phyloP scores from a whole-genome alignment of 2,797 vertebrate genomes.

The Adelosebastes latens region DNA sequence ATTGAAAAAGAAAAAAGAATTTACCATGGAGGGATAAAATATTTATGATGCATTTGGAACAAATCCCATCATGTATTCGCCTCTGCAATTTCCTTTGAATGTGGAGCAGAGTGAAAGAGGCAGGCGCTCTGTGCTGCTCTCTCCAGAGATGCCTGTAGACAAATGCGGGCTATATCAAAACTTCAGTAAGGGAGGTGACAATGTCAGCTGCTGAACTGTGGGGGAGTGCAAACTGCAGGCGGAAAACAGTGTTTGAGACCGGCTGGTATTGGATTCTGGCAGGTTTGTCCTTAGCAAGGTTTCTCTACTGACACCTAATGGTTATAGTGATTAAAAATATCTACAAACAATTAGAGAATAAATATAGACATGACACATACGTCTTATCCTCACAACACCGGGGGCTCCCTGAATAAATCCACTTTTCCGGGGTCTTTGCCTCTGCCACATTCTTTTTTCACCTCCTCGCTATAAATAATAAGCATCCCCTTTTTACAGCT shows the following conservation, averaged over 20 bases:
- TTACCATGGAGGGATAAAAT: constrained; percentile 57
- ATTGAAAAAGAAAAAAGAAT: constrained; percentile 11
- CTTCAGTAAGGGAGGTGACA: constrained; percentile 74
- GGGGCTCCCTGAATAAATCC: constrained; percentile 17
- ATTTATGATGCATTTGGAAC: constrained; percentile 71
- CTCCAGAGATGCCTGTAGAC: constrained; percentile 70
- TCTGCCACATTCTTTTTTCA: background rate
- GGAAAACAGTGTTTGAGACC: constrained; percentile 40
- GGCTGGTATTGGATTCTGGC: constrained; percentile 10
- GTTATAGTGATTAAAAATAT: constrained; percentile 42
- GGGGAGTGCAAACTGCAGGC: constrained; percentile 63
- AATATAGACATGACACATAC: constrained; percentile 28
- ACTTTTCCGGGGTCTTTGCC: constrained; percentile 7
- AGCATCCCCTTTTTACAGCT: constrained; percentile 4
- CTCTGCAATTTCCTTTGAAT: constrained; percentile 68
- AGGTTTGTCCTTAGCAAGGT: constrained; percentile 30
- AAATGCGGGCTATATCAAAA: constrained; percentile 66
- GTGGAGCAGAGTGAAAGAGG: constrained; percentile 54
- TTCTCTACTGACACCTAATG: constrained; percentile 78
- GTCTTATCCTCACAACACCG: constrained; percentile 25
- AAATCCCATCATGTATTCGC: constrained; percentile 65
- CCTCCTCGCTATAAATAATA: constrained; percentile 32
- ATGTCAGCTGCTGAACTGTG: constrained; percentile 64
- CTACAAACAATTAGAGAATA: constrained; percentile 37
- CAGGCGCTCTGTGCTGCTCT: constrained; percentile 44